Conservation (phyloP, 2,113 vertebrate genomes). For the Rhinolophus sinicus region DNA sequence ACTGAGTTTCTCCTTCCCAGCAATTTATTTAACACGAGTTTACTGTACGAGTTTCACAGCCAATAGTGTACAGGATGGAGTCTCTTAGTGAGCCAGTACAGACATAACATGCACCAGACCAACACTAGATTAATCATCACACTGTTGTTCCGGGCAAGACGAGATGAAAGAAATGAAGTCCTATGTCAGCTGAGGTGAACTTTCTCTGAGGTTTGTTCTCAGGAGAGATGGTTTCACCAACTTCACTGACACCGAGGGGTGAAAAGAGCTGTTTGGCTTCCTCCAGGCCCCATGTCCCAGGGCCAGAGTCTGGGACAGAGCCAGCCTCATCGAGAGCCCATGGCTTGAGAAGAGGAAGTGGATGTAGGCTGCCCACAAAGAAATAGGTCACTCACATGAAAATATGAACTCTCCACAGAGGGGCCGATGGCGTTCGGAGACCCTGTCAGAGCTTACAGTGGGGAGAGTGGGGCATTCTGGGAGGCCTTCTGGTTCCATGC, state of each 20-base stretch:
- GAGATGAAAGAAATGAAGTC: neutral
- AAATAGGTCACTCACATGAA: neutral
- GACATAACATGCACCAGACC: neutral
- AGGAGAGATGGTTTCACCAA: neutral
- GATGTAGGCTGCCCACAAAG: neutral
- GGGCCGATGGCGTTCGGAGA: neutral
- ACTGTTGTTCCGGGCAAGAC: neutral
- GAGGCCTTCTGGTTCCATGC: neutral
- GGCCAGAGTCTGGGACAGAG: neutral
- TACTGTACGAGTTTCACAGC: neutral
- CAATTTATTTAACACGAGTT: neutral
- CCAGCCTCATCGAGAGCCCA: neutral
- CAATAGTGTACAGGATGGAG: neutral
- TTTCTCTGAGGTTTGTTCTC: neutral
- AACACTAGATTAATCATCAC: neutral
- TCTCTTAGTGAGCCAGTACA: neutral
- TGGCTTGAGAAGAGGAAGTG: fast-evolving
- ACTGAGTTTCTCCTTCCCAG: neutral
- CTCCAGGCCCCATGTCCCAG: fast-evolving
- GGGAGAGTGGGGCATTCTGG: neutral
- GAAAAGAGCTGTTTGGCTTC: neutral
- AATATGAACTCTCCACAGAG: neutral
- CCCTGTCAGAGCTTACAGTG: neutral
- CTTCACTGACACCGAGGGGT: neutral
- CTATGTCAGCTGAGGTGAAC: neutral